Base-by-base conservation (phyloP, 2,113 vertebrate genomes). In the Zosterops lateralis region DNA sequence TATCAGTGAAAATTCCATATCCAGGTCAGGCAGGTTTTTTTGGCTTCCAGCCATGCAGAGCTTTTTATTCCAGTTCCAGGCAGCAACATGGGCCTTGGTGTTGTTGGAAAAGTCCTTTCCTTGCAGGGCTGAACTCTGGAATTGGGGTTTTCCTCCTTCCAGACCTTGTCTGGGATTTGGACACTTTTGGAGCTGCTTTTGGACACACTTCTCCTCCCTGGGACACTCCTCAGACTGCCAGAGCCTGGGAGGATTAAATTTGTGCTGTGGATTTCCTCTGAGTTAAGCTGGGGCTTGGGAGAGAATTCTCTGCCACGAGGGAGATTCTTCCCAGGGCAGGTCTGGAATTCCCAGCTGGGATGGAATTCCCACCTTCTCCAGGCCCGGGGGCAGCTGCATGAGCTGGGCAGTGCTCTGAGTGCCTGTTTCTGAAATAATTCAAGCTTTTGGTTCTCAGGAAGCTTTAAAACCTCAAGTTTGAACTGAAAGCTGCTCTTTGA, bases 31-130 rank as follows among this genome's bases (percentile, higher is more conserved):
- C 40, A 25, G 89, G 79, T 83, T 92, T 28, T 24, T 61, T 94
- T 47, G 95, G 94, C 95, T 93, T 3, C 24, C 7, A 9, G 91
- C 86, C 92, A 54, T 65, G 9, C 34, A 32, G 32, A 45, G 75
- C 28, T 50, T 91, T 91, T 90, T 28, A 29, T 61, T 85, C 36
- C 54, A 44, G 36, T 75, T 90, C 82, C 86, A 94, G 90, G 92
- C 94, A 92, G 85, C 88, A 90, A 65, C 10, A 19, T 65, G 73
- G 58, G 68, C 67, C 58, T 84, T 4, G 2, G 22, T 42, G 73
- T 1, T 56, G 75, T n/a, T 88, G 94, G 75, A 93, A 70, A 79
- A 85, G 62, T 45, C n/a, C 5, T 24, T 60, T 51, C 57, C 13
- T 26, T 36, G 28, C 60, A 22, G 81, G 70, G 70, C 79, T 83